Base-by-base conservation (phyloP, 2,797 vertebrate genomes). In the Alectoris magna region DNA sequence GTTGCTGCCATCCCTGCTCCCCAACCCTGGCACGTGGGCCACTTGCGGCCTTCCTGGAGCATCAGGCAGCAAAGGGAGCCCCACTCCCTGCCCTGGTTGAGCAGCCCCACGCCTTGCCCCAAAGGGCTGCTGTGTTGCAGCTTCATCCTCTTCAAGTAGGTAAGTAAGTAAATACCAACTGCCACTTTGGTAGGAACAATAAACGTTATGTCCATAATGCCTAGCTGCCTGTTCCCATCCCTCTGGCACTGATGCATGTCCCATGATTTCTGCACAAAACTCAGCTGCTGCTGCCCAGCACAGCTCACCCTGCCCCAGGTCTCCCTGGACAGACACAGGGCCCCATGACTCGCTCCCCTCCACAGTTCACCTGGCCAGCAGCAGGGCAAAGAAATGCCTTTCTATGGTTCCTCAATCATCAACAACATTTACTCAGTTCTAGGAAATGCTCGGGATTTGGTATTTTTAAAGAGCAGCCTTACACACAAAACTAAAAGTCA, bases 271-370 rank as follows among this genome's bases (percentile, higher is more conserved):
- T n/a, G 55, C 18, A 12, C 31, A 21, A n/a, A 56, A 21, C 55
- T 56, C 17, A 9, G 29, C n/a, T n/a, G 93, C 97, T 98, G 98
- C 98, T 98, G 98, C 97, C 98, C 97, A 96, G 96, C 97, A 95
- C 56, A 91, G 96, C 87, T 96, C 93, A 95, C 86, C 60, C 96
- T 97, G 97, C 97, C 96, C 95, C 97, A 92, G 96, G 95, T 94
- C 96, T 97, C 96, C 96, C 95, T 95, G 88, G 93, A 92, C 96
- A 97, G 95, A 95, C 96, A 98, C 97, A 97, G 97, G 97, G 97
- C 98, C 98, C 67, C 72, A 27, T 34, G 10, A 85, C 90, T 93
- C 76, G 53, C 46, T 88, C 53, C 1, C 2, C 60, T 88, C 38
- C 74, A 78, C 0, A 0, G 76, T 44, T 83, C 60, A 64, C 41